Percentiles rank a stretch among this genome's conserved stretches.
These are phyloP conservation scores for Platycheirus albimanus DNA, from an alignment of 2,888 invertebrate genomes.

Conservation along the genomic window DNA sequence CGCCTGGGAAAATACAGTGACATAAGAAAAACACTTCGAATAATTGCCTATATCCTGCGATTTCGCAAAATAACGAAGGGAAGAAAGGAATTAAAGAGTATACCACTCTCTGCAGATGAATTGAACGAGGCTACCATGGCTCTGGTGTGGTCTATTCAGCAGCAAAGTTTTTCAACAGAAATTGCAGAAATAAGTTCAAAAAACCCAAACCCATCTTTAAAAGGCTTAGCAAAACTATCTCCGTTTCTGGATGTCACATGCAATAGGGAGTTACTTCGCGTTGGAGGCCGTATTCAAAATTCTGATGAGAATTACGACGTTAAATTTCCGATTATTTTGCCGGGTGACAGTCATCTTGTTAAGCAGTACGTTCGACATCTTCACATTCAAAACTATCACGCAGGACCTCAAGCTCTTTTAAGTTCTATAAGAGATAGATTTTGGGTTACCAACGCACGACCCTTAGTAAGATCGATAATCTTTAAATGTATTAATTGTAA, in stretches of 20 bases:
- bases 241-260: neutral
- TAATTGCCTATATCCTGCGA: slow-evolving; percentile 7
- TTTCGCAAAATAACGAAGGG: neutral
- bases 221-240: no score
- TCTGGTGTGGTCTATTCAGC: slow-evolving; percentile 30
- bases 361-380: slow-evolving; percentile 19
- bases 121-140: neutral
- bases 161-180: slow-evolving; percentile 12
- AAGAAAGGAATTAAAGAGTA: neutral
- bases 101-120: slow-evolving; percentile 11
- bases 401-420: no score
- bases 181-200: no score
- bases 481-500: slow-evolving; percentile 25
- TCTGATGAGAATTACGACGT: slow-evolving; percentile 18
- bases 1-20: neutral
- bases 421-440: no score
- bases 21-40: slow-evolving; percentile 1
- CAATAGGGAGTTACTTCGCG: neutral
- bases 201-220: neutral
- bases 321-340: slow-evolving; percentile 26
- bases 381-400: slow-evolving; percentile 2
- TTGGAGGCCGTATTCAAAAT: slow-evolving; percentile 24
- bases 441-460: slow-evolving; percentile 42
- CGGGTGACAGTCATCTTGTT: slow-evolving; percentile 11
- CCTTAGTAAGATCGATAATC: slow-evolving; percentile 3